Evolutionary conservation across 2,797 vertebrate genomes (phyloP).

Genomic region (Hapalemur alaotrensis): DNA sequence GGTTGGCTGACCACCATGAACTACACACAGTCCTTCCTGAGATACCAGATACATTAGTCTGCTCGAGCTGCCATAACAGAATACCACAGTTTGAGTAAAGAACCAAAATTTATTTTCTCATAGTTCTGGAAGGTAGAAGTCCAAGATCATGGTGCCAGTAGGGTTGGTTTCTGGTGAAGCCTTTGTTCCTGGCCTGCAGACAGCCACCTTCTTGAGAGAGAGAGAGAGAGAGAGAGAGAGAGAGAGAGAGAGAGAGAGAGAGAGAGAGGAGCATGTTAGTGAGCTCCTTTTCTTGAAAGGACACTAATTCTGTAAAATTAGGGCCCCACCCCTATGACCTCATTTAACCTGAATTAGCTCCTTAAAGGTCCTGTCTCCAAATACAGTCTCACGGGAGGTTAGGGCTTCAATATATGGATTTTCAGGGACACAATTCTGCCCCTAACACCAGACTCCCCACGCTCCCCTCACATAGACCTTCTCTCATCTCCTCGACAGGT

Average conservation of each 20-base stretch:
- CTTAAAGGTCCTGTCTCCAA: not conserved
- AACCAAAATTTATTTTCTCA: not conserved
- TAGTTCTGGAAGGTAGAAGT: not conserved
- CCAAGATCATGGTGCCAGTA: too few relatives aligned
- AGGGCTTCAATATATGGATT: not conserved
- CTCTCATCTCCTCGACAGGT: constrained; percentile 83
- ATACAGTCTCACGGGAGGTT: not conserved
- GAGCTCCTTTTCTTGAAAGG: not conserved
- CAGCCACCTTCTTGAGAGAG: not conserved
- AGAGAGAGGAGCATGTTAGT: not conserved
- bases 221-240: not conserved
- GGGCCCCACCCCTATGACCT: not conserved
- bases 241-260: not conserved
- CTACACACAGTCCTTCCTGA: not conserved
- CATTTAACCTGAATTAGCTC: not conserved
- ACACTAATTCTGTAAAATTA: not conserved
- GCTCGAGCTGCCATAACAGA: not conserved
- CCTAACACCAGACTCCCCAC: not conserved
- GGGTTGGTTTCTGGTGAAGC: not conserved
- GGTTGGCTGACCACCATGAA: not conserved
- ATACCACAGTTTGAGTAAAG: not conserved
- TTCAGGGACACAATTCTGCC: not conserved
- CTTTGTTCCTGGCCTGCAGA: not conserved
- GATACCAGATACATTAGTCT: not conserved
- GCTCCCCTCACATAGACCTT: not conserved